Base-by-base conservation (phyloP, 2,888 invertebrate species). In the Pediacus dermestoides region DNA sequence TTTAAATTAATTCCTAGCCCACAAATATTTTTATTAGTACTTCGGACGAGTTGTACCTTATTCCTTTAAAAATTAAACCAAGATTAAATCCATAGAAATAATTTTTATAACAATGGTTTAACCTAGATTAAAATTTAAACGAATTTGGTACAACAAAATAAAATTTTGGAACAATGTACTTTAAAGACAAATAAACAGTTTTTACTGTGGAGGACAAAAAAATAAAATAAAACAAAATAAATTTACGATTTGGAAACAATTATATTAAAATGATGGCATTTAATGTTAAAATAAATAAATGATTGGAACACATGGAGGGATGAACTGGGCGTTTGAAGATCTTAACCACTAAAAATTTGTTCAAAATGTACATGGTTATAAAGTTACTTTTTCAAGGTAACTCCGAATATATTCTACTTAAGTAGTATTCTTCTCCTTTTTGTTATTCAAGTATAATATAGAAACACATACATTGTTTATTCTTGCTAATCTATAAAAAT, bases 331-430 rank as follows among this genome's bases (percentile, higher is more conserved):
- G 42, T 45, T 46, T 46, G 44, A 46, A 44, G 41, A 44, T 46
- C 46, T 44, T 54, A 54, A 50, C 48, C 53, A 52, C 43, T 42
- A 55, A 50, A 49, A 43, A 45, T 57, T 50, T 53, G 52, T 46
- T 53, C 52, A 44, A 57, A 50, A 60, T 60, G 48, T 55, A 58
- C 55, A 57, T 47, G 32, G 32, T 47, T 39, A 28, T 41, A 43
- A 45, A 44, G 40, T 50, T 48, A 44, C 46, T 41, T 46, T n/a
- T n/a, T n/a, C n/a, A n/a, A 58, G 56, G 58, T 61, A 63, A 62
- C 61, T 57, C 53, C 55, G 52, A 28, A 28, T 28, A 28, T 28
- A 28, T 23, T 55, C 57, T 62, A 60, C 57, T 60, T 61, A 60
- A 59, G 56, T 60, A 57, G 57, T 58, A 57, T 48, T 49, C 50